phyloP scores from a whole-genome alignment of 1,140 invertebrate genomes.

The Lucilia cuprina region DNA sequence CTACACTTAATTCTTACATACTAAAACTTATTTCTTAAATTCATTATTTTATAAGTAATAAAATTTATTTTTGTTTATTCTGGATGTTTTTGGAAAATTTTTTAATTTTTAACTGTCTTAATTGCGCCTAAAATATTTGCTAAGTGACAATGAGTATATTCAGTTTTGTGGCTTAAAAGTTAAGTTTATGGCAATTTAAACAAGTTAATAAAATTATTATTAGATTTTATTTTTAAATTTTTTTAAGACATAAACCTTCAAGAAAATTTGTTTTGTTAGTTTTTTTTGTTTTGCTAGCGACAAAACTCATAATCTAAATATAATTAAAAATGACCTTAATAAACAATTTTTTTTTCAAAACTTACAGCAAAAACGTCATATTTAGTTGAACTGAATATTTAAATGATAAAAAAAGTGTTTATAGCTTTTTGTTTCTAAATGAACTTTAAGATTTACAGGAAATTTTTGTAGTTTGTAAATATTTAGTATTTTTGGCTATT shows the following conservation, averaged over 20 bases:
- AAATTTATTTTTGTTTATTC: too few relatives aligned
- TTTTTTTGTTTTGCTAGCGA: not conserved
- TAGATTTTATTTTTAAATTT: not conserved
- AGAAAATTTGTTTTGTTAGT: not conserved
- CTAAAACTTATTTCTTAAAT: too few relatives aligned
- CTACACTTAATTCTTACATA: too few relatives aligned
- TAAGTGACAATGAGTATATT: not conserved
- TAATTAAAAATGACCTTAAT: constrained; percentile 19
- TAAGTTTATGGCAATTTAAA: not conserved
- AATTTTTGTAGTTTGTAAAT: not conserved
- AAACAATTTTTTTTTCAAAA: constrained; percentile 12
- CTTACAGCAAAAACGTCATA: not conserved
- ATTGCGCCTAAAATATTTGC: not conserved
- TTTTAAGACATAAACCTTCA: constrained; percentile 5
- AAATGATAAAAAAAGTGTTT: not conserved
- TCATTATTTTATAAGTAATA: too few relatives aligned
- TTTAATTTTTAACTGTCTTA: not conserved
- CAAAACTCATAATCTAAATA: not conserved
- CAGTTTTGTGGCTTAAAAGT: not conserved
- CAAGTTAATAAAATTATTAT: constrained; percentile 8
- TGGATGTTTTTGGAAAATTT: too few relatives aligned
- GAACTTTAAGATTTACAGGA: not conserved
- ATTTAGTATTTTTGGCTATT: not conserved
- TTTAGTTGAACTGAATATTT: not conserved
- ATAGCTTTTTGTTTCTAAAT: not conserved